phyloP scores from a whole-genome alignment of 1,140 invertebrate genomes.

The Drosophila busckii region DNA sequence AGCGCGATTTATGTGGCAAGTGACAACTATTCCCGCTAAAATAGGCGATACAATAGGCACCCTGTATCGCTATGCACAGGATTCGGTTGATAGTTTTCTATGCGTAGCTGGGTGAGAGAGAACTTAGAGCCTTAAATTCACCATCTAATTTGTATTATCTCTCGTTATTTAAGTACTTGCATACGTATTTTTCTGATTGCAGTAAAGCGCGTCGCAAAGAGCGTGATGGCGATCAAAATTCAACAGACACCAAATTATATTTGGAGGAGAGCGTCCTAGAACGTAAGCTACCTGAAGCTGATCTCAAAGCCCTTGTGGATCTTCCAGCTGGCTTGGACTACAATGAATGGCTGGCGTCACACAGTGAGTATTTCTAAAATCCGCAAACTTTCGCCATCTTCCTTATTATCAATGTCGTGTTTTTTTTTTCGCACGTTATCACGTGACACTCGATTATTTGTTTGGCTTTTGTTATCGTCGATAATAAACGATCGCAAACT shows the following conservation, averaged over 20 bases:
- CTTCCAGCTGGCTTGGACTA: conserved; percentile 95
- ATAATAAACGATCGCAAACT: no score
- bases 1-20: conserved; percentile 78
- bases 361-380: conserved; percentile 86
- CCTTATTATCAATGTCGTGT: background rate
- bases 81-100: conserved; percentile 72
- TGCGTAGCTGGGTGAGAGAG: conserved; percentile 77
- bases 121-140: background rate
- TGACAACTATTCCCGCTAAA: conserved; percentile 74
- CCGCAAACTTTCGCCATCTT: background rate
- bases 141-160: background rate
- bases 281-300: conserved; percentile 94
- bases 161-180: no score
- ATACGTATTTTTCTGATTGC: conserved; percentile 79
- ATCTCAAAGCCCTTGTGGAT: conserved; percentile 94
- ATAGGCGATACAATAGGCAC: conserved; percentile 75
- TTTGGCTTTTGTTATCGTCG: no score
- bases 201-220: conserved; percentile 99
- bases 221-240: conserved; percentile 89
- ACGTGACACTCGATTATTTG: no score
- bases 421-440: background rate
- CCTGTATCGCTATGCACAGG: conserved; percentile 75
- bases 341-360: conserved; percentile 99
- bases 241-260: conserved; percentile 95
- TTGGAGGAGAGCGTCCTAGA: conserved; percentile 95